Evolutionary conservation across 2,797 vertebrate genomes (phyloP), one percentile per base, ranked within the genome.

Genomic region (Fistularia tabacaria): DNA sequence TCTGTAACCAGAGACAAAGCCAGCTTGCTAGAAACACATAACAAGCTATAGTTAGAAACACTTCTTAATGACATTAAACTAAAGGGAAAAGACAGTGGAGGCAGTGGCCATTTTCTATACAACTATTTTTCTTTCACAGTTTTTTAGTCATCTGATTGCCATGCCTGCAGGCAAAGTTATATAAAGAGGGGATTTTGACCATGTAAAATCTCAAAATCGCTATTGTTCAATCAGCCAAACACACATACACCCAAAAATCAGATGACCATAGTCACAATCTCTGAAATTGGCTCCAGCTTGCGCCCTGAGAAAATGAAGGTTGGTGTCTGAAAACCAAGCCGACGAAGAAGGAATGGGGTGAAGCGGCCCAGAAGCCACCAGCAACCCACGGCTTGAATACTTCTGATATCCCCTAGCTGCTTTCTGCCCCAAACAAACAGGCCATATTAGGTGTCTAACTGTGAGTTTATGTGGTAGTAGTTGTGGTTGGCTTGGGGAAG

Each of bases 351-450:
- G 66, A 70, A 66, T 46, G 76, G 54, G 76, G 67, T 51, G 69
- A 77, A 79, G 77, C 46, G 48, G 80, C 66, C 69, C 66, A 62
- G 67, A 46, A 66, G 78, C 69, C 51, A 50, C 61, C 66, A 64
- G 65, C 79, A 56, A 66, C 76, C 83, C 79, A 85, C 74, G 64
- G 5, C 77, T 71, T 77, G 59, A 76, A 77, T 75, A 69, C 77
- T 66, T 71, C 74, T 69, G 68, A 76, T 71, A 77, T 78, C 75
- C 75, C 74, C 71, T 38, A 47, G 38, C 66, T 25, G 25, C 25
- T 25, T 25, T 25, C 68, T 55, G 67, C 61, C 66, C n/a, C n/a
- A n/a, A n/a, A 54, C 62, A 79, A 76, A 67, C 57, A 71, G 46
- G 38, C 52, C 1, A 6, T 54, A 45, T 57, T 73, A 63, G 8